Evolutionary conservation across 2,888 invertebrate genomes (phyloP).

Genomic region (Tiliacea aurago): DNA sequence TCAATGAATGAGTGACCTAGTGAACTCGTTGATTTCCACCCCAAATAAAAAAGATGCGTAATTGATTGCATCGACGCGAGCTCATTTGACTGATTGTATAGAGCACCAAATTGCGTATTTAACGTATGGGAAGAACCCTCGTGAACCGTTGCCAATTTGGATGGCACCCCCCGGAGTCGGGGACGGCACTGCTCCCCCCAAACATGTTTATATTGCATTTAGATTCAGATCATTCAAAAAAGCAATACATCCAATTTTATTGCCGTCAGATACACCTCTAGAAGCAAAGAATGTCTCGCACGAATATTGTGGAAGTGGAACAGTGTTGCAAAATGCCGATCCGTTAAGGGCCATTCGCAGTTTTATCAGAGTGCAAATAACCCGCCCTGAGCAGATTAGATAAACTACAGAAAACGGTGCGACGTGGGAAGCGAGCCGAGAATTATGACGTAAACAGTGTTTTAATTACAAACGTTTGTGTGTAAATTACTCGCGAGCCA

Average conservation of each 20-base stretch:
- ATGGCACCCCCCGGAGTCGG: slow-evolving; percentile 73
- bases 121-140: slow-evolving; percentile 88
- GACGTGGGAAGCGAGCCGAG: slow-evolving; percentile 78
- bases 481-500: slow-evolving; percentile 68
- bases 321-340: slow-evolving; percentile 79
- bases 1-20: slow-evolving; percentile 74
- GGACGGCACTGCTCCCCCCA: slow-evolving; percentile 71
- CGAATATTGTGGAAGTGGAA: slow-evolving; percentile 62
- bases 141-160: slow-evolving; percentile 87
- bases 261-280: slow-evolving; percentile 47
- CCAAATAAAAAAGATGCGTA: slow-evolving; percentile 84
- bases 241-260: slow-evolving; percentile 68
- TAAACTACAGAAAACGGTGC: slow-evolving; percentile 81
- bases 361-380: slow-evolving; percentile 89
- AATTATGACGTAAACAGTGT: slow-evolving; percentile 71
- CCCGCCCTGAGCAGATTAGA: slow-evolving; percentile 87
- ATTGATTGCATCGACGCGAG: slow-evolving; percentile 88
- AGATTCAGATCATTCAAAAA: slow-evolving; percentile 77
- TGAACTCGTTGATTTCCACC: slow-evolving; percentile 76
- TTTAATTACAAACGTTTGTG: slow-evolving; percentile 72
- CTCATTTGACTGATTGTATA: slow-evolving; percentile 89
- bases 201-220: slow-evolving; percentile 81
- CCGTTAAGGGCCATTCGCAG: slow-evolving; percentile 83
- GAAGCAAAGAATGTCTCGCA: slow-evolving; percentile 51
- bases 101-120: slow-evolving; percentile 88